Evolutionary conservation across 2,797 vertebrate species (phyloP).

Genomic region (Chelon auratus): DNA sequence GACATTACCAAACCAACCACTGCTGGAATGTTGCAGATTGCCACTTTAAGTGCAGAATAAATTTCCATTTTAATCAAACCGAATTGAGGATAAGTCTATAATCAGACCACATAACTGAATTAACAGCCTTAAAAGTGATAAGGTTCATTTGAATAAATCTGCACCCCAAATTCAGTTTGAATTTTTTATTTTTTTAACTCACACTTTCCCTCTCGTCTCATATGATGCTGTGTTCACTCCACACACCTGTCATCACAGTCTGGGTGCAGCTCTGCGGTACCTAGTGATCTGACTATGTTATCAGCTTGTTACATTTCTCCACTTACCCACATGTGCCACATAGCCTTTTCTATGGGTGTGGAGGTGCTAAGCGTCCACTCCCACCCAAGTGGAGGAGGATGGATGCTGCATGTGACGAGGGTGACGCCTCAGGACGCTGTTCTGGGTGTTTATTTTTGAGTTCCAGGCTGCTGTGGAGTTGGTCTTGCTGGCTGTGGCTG

Average conservation of each 20-base stretch:
- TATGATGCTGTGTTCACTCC: slow-evolving; percentile 12
- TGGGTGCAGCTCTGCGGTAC: slow-evolving; percentile 33
- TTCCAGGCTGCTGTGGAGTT: slow-evolving; percentile 49
- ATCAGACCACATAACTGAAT: background rate
- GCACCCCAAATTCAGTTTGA: background rate
- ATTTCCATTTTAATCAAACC: slow-evolving; percentile 4
- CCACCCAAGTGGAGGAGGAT: slow-evolving; percentile 42
- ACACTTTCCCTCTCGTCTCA: background rate
- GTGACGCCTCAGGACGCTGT: slow-evolving; percentile 42
- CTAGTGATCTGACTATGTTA: slow-evolving; percentile 29
- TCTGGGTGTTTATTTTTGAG: slow-evolving; percentile 60
- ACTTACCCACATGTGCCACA: slow-evolving; percentile 19
- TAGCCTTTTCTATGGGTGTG: slow-evolving; percentile 22
- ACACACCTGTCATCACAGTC: slow-evolving; percentile 14
- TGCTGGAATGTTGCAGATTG: no score
- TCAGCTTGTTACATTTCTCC: slow-evolving; percentile 25
- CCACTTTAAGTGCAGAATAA: background rate
- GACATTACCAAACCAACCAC: background rate
- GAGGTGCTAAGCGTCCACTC: slow-evolving; percentile 35
- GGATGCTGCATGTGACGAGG: slow-evolving; percentile 74
- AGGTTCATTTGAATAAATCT: slow-evolving; percentile 56
- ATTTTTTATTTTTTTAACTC: background rate
- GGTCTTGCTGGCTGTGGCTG: slow-evolving; percentile 28
- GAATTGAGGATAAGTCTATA: background rate
- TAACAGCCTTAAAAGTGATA: slow-evolving; percentile 29